Evolutionary conservation across 35 echinoderm and acorn worm genomes (phyloP), one percentile per base, ranked within the genome.

Genomic region (Eucidaris tribuloides): DNA sequence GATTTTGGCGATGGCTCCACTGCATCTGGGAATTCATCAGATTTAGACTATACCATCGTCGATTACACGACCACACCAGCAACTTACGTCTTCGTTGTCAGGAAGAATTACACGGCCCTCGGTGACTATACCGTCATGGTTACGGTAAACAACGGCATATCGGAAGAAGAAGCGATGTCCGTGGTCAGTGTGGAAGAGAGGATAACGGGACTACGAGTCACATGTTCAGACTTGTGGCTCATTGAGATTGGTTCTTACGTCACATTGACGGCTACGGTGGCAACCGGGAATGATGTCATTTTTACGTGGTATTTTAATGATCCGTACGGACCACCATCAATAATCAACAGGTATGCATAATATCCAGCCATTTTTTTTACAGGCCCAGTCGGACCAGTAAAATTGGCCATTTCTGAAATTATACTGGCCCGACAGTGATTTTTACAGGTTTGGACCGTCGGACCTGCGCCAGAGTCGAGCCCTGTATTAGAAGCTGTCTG

Each of bases 231-330:
- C 43, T 45, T 54, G 3, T 58, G 78, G 37, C 37, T 99, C 5
- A 60, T 99, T 11, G 46, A 82, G 7, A 80, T 58, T 22, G 52
- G 46, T 19, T 64, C 79, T 5, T 54, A 81, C 23, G 72, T 99
- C 1, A 60, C 61, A 5, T 30, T 99, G 62, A 52, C 49, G 24
- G 91, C 96, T 20, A 64, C 78, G 0, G 81, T 93, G 27, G 33
- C 40, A 25, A 80, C 79, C 22, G 96, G 96, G 7, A 93, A 58
- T 25, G 87, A 91, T 18, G 63, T 99, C 25, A 19, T 77, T 3
- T 99, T 90, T 79, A 43, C 70, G 5, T 99, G 96, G 96, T 42
- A 93, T 30, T 99, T 99, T 63, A 42, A 68, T 62, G 96, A 93
- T 79, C 14, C 38, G 0, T 7, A 18, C 33, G 41, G 56, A 19